These are phyloP conservation scores for Adelges cooleyi DNA, from an alignment of 1,140 invertebrate genomes.

Conservation along the genomic window DNA sequence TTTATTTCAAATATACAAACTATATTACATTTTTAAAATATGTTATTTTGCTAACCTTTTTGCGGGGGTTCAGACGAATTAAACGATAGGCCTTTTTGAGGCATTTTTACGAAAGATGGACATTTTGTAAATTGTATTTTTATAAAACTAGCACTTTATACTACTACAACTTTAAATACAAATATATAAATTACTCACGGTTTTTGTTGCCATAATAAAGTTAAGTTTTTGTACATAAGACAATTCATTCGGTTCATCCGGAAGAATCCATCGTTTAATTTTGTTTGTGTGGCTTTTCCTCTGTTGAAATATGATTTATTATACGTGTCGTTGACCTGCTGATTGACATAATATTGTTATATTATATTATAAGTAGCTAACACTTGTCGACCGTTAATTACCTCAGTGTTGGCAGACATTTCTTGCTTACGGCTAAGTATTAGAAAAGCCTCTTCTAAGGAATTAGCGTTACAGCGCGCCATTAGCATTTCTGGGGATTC, in stretches of 20 bases:
- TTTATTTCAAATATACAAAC: too few relatives aligned
- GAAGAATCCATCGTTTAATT: background rate
- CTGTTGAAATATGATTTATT: background rate
- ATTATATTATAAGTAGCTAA: too few relatives aligned
- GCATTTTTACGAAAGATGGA: too few relatives aligned
- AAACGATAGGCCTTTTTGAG: too few relatives aligned
- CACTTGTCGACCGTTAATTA: background rate
- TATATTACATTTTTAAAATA: too few relatives aligned
- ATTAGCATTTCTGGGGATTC: slow-evolving; percentile 44
- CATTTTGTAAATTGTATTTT: too few relatives aligned
- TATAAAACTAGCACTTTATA: too few relatives aligned
- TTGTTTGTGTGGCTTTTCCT: background rate
- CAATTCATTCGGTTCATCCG: background rate
- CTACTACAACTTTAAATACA: too few relatives aligned
- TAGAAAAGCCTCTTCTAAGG: slow-evolving; percentile 51
- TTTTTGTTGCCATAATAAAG: background rate
- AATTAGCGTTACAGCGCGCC: slow-evolving; percentile 39
- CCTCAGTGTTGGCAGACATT: slow-evolving; percentile 11
- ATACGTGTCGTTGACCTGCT: background rate
- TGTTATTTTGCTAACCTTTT: too few relatives aligned
- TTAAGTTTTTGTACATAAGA: slow-evolving; percentile 18
- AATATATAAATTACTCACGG: background rate
- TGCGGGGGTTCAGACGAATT: too few relatives aligned
- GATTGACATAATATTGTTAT: background rate
- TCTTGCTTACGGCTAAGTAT: slow-evolving; percentile 39